A percentile compares a stretch with the other conserved stretches of the same genome.
phyloP scores from a whole-genome alignment of 2,113 vertebrate species.

The Callocephalon fimbriatum region DNA sequence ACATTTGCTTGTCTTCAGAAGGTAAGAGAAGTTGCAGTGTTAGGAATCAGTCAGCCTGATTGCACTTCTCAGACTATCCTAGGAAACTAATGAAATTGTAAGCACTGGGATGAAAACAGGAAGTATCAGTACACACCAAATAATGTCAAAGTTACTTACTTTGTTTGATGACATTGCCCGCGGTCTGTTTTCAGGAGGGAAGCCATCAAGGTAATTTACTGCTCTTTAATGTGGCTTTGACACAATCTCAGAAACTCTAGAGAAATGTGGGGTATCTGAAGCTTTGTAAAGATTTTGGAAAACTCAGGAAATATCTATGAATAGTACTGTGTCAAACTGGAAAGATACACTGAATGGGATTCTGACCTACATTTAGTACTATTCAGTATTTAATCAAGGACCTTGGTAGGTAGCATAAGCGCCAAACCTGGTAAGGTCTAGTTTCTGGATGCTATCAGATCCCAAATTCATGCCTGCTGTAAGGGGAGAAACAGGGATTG shows the following conservation, averaged over 20 bases:
- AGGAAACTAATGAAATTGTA: slow-evolving; percentile 6
- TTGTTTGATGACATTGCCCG: background rate
- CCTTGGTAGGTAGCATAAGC: background rate
- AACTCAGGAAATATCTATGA: background rate
- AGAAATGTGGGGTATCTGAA: background rate
- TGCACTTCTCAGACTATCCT: background rate
- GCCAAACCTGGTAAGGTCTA: background rate
- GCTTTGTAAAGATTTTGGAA: background rate
- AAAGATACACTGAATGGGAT: background rate
- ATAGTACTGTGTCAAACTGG: background rate
- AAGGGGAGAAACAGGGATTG: background rate
- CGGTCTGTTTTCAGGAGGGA: background rate
- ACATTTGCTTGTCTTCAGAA: background rate
- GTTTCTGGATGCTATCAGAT: background rate
- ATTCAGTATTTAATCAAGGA: background rate
- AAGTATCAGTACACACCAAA: background rate
- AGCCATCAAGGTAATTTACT: background rate
- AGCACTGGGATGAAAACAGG: background rate
- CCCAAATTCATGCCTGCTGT: background rate
- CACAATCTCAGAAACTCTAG: background rate
- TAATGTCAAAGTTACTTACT: background rate
- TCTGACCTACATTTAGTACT: background rate
- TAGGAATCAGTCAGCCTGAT: slow-evolving; percentile 7
- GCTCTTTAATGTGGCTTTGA: background rate
- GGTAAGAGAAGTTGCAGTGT: background rate